Evolutionary conservation across 2,888 invertebrate genomes (phyloP).

Genomic region (Hypsopygia costalis): DNA sequence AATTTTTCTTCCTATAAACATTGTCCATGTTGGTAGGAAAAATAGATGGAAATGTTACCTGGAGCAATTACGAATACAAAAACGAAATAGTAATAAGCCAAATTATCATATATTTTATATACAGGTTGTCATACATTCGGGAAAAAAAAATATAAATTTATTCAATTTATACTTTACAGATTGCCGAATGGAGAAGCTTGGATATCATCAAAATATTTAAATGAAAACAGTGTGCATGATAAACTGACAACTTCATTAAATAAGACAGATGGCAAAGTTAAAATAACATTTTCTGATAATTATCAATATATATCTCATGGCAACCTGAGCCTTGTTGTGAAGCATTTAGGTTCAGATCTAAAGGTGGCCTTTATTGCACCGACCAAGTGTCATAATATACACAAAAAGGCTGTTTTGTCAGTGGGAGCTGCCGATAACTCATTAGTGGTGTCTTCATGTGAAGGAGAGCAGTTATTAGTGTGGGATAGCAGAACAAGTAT

Average conservation of each 20-base stretch:
- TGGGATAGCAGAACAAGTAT: slow-evolving; percentile 84
- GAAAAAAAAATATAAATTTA: no score
- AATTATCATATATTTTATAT: no score
- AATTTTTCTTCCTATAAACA: no score
- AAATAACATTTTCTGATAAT: slow-evolving; percentile 54
- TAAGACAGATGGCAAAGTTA: slow-evolving; percentile 56
- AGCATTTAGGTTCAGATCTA: slow-evolving; percentile 57
- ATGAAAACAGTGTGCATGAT: slow-evolving; percentile 60
- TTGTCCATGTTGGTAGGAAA: no score
- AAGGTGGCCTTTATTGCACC: slow-evolving; percentile 76
- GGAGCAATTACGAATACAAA: no score
- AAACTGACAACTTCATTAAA: slow-evolving; percentile 52
- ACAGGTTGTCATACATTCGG: no score
- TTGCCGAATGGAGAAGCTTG: slow-evolving; percentile 67
- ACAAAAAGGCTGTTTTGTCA: slow-evolving; percentile 74
- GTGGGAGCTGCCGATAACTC: slow-evolving; percentile 82
- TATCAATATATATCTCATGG: slow-evolving; percentile 64
- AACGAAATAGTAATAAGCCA: no score
- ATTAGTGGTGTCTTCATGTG: slow-evolving; percentile 82
- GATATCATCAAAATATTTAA: slow-evolving; percentile 71
- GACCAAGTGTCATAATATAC: slow-evolving; percentile 65
- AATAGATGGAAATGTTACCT: no score
- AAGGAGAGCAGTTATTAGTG: slow-evolving; percentile 78
- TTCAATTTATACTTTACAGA: slow-evolving; percentile 44
- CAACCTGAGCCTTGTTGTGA: slow-evolving; percentile 61